Percentiles rank a stretch among this genome's conserved stretches.
These are phyloP conservation scores for Poicephalus meyeri DNA, from an alignment of 2,113 vertebrate genomes.

Conservation along the genomic window DNA sequence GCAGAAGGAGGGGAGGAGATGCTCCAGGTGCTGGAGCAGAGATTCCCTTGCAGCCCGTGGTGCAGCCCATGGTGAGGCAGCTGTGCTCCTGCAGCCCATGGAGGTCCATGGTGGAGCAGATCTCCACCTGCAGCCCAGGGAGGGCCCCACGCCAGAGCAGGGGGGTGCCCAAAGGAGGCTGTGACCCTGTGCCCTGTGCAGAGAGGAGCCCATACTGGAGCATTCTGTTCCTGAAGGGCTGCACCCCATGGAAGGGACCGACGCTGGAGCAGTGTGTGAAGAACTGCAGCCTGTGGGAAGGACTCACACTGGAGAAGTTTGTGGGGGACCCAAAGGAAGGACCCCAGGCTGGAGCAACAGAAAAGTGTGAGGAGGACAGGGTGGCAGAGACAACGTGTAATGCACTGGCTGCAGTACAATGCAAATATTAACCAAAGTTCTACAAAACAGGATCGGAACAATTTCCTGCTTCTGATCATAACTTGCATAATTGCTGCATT, in stretches of 20 bases:
- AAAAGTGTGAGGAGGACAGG: neutral
- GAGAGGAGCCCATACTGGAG: neutral
- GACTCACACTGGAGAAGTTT: neutral
- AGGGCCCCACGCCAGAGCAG: accelerated
- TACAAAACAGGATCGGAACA: neutral
- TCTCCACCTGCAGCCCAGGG: neutral
- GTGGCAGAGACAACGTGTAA: neutral
- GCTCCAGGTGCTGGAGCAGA: neutral
- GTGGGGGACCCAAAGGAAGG: neutral
- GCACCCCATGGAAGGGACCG: neutral
- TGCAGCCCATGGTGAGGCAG: too few species aligned
- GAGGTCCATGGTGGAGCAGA: too few species aligned
- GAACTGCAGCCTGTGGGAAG: neutral
- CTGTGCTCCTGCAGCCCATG: too few species aligned
- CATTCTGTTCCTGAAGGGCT: neutral
- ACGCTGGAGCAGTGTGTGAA: neutral
- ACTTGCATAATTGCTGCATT: neutral
- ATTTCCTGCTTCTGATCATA: neutral
- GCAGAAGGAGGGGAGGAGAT: neutral
- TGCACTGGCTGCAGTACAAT: neutral
- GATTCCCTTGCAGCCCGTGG: too few species aligned
- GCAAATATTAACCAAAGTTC: neutral
- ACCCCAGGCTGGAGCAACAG: neutral
- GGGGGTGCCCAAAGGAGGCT: neutral
- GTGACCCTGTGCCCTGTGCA: accelerated